These are phyloP conservation scores for Apoda limacodes DNA, from an alignment of 2,888 invertebrate species.

Conservation along the genomic window DNA sequence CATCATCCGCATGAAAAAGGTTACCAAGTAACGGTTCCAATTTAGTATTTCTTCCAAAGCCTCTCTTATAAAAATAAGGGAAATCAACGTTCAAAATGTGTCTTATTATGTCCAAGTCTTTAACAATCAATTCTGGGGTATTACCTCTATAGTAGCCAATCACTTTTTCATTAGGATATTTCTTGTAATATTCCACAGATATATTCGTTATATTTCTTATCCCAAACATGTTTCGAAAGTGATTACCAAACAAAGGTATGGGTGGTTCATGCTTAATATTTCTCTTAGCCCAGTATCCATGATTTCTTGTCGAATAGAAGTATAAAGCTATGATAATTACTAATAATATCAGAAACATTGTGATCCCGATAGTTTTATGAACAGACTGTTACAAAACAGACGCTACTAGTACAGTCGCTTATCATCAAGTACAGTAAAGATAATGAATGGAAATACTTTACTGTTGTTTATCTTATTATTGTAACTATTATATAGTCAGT, in stretches of 20 bases:
- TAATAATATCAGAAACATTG: conserved; percentile 16
- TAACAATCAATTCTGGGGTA: conserved; percentile 37
- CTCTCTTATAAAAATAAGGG: conserved; percentile 33
- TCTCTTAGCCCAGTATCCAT: conserved; percentile 38
- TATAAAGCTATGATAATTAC: conserved; percentile 25
- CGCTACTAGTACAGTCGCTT: too few relatives aligned
- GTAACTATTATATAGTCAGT: too few relatives aligned
- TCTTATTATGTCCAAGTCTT: conserved; percentile 37
- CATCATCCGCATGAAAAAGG: conserved; percentile 41
- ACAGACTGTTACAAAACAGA: too few relatives aligned
- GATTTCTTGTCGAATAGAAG: conserved; percentile 32
- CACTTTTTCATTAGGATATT: conserved; percentile 40
- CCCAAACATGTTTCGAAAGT: conserved; percentile 29
- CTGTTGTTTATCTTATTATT: too few relatives aligned
- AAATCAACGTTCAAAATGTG: conserved; percentile 37
- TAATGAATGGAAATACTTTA: too few relatives aligned
- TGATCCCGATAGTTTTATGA: too few relatives aligned
- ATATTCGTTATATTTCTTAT: conserved; percentile 29
- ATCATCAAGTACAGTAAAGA: too few relatives aligned
- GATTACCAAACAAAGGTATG: conserved; percentile 37
- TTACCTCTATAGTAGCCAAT: conserved; percentile 40
- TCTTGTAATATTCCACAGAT: conserved; percentile 31
- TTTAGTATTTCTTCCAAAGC: conserved; percentile 28
- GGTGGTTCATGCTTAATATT: conserved; percentile 37
- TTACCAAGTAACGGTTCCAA: conserved; percentile 33